Conservation (phyloP, 2,888 invertebrate genomes). For the Sinodicranocentrus sp. region DNA sequence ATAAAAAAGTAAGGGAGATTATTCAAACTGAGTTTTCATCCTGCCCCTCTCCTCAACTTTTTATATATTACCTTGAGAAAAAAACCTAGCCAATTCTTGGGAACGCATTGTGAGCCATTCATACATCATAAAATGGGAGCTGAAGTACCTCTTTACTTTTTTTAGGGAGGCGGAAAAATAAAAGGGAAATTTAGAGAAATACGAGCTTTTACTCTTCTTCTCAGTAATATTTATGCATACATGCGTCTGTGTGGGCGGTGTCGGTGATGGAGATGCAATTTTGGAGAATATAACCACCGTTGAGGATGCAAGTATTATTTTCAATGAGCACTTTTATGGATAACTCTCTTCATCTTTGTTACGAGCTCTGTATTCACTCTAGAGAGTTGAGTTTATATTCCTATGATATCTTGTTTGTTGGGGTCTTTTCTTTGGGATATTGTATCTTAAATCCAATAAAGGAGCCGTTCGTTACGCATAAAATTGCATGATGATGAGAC, state of each 20-base stretch:
- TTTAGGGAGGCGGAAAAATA: neutral
- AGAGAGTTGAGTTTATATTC: neutral
- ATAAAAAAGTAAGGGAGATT: conserved; percentile 42
- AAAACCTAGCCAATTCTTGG: conserved; percentile 5
- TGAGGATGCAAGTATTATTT: conserved; percentile 21
- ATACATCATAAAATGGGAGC: conserved; percentile 60
- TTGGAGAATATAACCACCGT: too few relatives aligned
- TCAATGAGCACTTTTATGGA: conserved; percentile 34
- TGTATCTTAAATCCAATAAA: conserved; percentile 54
- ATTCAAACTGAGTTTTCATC: conserved; percentile 52
- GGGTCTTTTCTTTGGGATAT: conserved; percentile 17
- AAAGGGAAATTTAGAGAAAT: conserved; percentile 10
- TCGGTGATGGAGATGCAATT: neutral
- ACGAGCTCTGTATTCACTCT: neutral
- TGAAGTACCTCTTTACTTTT: neutral
- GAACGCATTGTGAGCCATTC: conserved; percentile 41
- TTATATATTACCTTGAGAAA: conserved; percentile 17
- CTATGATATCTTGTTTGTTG: conserved; percentile 5
- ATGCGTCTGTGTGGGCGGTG: conserved; percentile 6
- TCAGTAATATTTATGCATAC: neutral
- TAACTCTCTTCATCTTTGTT: neutral
- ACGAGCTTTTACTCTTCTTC: conserved; percentile 6
- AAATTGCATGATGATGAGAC: conserved; percentile 61
- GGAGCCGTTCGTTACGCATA: conserved; percentile 51
- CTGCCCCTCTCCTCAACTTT: conserved; percentile 49